Conservation (phyloP, 2,113 vertebrate genomes). For the Urocitellus parryii region DNA sequence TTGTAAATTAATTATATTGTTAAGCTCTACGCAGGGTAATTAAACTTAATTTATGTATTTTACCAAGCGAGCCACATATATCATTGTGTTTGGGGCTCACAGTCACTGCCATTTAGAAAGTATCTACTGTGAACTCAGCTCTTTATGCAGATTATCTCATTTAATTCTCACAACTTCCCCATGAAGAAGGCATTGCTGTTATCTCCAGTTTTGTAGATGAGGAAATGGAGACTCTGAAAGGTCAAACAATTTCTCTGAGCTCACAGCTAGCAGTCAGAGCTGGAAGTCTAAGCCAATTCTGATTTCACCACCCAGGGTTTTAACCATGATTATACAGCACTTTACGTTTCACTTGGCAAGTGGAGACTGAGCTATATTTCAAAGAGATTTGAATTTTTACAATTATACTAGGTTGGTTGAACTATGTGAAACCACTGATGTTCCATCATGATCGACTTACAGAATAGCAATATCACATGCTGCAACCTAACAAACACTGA, state of each 20-base stretch:
- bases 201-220: neutral
- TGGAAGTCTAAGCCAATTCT: neutral
- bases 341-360: neutral
- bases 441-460: neutral
- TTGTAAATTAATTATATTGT: neutral
- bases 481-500: neutral
- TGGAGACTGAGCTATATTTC: neutral
- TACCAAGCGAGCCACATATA: too few relatives aligned
- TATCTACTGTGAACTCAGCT: neutral
- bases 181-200: neutral
- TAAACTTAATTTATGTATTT: too few relatives aligned
- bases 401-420: neutral
- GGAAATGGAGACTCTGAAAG: neutral
- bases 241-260: neutral
- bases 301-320: neutral
- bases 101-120: neutral
- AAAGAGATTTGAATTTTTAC: neutral
- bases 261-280: neutral
- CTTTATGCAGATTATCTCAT: neutral
- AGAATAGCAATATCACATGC: neutral
- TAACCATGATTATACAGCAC: neutral
- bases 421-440: neutral
- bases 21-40: too few relatives aligned
- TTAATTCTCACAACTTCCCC: neutral
- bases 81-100: neutral